Conservation (phyloP, 1,140 invertebrate genomes). For the Drosophila obscura region DNA sequence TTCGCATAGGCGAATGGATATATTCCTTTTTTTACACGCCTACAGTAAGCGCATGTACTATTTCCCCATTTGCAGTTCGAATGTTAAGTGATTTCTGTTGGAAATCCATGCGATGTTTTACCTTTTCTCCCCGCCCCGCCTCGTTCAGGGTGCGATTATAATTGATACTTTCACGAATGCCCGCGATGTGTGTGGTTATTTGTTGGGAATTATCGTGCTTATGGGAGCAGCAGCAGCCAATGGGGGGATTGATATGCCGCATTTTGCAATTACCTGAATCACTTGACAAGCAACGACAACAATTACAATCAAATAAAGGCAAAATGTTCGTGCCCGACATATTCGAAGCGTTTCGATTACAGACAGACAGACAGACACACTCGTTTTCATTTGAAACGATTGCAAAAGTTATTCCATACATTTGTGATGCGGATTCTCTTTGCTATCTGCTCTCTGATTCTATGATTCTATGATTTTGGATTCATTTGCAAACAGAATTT, state of each 20-base stretch:
- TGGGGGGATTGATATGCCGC: constrained; percentile 7
- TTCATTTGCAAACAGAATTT: constrained; percentile 18
- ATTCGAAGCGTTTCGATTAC: constrained; percentile 38
- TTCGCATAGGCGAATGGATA: too few species aligned
- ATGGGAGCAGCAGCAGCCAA: constrained; percentile 6
- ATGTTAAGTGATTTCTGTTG: constrained; percentile 8
- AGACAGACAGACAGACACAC: neutral
- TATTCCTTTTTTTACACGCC: neutral
- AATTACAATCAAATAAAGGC: constrained; percentile 34
- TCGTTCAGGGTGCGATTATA: too few species aligned
- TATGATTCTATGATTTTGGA: constrained; percentile 14
- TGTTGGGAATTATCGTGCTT: constrained; percentile 2
- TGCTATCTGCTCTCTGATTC: neutral
- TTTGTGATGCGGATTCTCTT: neutral
- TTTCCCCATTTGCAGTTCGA: constrained; percentile 4
- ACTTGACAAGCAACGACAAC: constrained; percentile 33
- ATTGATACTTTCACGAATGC: constrained; percentile 9
- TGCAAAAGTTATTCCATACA: constrained; percentile 7
- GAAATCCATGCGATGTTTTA: constrained; percentile 3
- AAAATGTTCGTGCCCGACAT: constrained; percentile 65
- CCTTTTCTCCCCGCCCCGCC: too few species aligned
- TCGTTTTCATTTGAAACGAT: constrained; percentile 9
- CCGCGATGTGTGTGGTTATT: neutral
- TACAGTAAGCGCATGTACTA: neutral
- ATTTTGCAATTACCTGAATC: constrained; percentile 50